Base-by-base conservation (phyloP, 2,113 vertebrate species). In the Emydocephalus ijimae region DNA sequence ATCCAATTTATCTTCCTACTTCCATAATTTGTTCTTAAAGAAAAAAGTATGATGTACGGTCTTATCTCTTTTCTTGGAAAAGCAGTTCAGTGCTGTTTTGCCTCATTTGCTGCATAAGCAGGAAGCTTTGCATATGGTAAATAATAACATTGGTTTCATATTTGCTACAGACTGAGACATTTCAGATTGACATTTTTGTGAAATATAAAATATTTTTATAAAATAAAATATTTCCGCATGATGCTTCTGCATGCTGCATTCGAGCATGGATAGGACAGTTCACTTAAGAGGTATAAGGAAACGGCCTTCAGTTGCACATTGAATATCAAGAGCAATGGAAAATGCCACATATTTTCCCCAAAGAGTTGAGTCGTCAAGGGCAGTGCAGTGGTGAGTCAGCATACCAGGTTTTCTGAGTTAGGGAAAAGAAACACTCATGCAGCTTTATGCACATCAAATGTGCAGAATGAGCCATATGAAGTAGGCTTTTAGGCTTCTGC, bases 21-120 rank as follows among this genome's bases (percentile, higher is more conserved):
- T 86, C 93, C 97, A 93, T 95, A 95, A 96, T 95, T 93, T 93
- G 48, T 96, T 93, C 90, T 95, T 94, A 95, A 87, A 93, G 34
- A 74, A 50, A n/a, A 29, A n/a, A 91, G 45, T 55, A 96, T 92
- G 57, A 91, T 94, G 26, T 3, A 93, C 57, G 92, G 92, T 94
- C 94, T 94, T 94, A 94, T 94, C 95, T 93, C 23, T 89, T 94
- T 97, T 26, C 95, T 94, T 96, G 96, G 96, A 96, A 89, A 95
- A 96, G 95, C 93, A 95, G 94, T 92, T 93, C 93, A 95, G 18
- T 91, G 91, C 94, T 2, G 89, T 94, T 90, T 94, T 92, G 93
- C 9, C 88, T 64, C 4, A 57, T 69, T 89, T 94, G 57, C 88
- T 94, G 94, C 95, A 93, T 85, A 95, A 97, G 93, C 54, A 91